Evolutionary conservation across 53 echinoderm and acorn worm genomes (phyloP).

Genomic region (Paracentrotus lividus): DNA sequence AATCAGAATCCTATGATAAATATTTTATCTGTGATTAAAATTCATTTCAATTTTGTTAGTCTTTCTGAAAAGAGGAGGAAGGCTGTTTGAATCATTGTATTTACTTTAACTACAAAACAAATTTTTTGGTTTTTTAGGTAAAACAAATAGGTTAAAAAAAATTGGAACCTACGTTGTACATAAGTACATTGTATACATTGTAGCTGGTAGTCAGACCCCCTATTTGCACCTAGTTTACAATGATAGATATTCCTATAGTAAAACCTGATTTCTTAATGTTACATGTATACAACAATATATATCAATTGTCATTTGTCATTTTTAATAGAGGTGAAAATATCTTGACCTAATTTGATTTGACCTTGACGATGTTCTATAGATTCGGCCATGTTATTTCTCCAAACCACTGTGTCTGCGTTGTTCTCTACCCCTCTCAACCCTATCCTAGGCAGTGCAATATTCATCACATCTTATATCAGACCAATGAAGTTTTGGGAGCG

Average conservation of each 20-base stretch:
- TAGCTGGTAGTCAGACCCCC: neutral
- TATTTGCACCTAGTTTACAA: neutral
- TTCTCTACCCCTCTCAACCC: conserved; percentile 98
- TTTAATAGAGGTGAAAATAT: neutral
- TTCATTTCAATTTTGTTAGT: too few species aligned
- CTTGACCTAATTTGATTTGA: neutral
- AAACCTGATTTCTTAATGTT: neutral
- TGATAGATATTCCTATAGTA: neutral
- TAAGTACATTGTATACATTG: too few species aligned
- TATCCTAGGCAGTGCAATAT: conserved; percentile 99
- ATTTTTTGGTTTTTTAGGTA: too few species aligned
- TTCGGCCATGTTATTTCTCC: conserved; percentile 99
- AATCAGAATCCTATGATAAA: too few species aligned
- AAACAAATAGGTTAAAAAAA: too few species aligned
- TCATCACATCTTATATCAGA: conserved; percentile 96
- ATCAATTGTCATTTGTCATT: neutral
- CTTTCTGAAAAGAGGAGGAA: too few species aligned
- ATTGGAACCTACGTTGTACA: too few species aligned
- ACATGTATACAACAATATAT: neutral
- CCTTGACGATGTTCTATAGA: conserved; percentile 71
- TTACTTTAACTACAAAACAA: too few species aligned
- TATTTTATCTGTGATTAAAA: too few species aligned
- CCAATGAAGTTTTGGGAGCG: conserved; percentile 99
- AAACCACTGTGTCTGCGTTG: conserved; percentile 89
- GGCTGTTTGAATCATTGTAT: too few species aligned